Evolutionary conservation across 2,888 invertebrate species (phyloP).

Genomic region (Ectemnius lituratus): DNA sequence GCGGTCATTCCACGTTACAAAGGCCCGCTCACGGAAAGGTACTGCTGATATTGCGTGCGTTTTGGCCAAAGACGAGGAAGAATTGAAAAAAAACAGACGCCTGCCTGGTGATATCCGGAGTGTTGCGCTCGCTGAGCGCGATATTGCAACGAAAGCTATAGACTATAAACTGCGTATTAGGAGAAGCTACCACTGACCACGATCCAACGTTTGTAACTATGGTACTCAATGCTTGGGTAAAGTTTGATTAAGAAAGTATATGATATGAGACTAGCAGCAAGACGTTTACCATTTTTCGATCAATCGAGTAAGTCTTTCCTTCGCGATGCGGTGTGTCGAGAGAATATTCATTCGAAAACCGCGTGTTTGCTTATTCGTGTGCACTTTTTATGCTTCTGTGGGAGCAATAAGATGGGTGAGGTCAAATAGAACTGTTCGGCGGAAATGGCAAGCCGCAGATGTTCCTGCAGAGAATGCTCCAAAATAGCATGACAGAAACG

Average conservation of each 20-base stretch:
- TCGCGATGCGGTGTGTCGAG: too few species aligned
- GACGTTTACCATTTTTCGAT: conserved; percentile 15
- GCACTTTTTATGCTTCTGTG: neutral
- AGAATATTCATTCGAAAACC: too few species aligned
- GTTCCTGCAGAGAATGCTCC: conserved; percentile 35
- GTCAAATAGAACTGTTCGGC: conserved; percentile 33
- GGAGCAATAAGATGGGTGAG: conserved; percentile 37
- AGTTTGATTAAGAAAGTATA: too few species aligned
- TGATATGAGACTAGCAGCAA: too few species aligned
- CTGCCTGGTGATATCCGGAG: conserved; percentile 10
- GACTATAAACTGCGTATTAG: too few species aligned
- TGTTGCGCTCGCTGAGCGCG: conserved; percentile 20
- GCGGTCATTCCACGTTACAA: conserved; percentile 68
- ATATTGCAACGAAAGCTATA: conserved; percentile 54
- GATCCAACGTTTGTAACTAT: too few species aligned
- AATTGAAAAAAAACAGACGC: conserved; percentile 37
- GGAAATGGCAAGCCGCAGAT: conserved; percentile 42
- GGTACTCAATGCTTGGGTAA: conserved; percentile 9
- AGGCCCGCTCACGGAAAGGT: conserved; percentile 67
- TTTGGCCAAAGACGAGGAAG: conserved; percentile 63
- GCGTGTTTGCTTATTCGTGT: neutral
- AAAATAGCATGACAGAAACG: conserved; percentile 36
- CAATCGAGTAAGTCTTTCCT: conserved; percentile 42
- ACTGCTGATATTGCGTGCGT: conserved; percentile 60
- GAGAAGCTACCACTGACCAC: too few species aligned